phyloP scores from a whole-genome alignment of 1,140 invertebrate genomes.

The Bombus breviceps region DNA sequence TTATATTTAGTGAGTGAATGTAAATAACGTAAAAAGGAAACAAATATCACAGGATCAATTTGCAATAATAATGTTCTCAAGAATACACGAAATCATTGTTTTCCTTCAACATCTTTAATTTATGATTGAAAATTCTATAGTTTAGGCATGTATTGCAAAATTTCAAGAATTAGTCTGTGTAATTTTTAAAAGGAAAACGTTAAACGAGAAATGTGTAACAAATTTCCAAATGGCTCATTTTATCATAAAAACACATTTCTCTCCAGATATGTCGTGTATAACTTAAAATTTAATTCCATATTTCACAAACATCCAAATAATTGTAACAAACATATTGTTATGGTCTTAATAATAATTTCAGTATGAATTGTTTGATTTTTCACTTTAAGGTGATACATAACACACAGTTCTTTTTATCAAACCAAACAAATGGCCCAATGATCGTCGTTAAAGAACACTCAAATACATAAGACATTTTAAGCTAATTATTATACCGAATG shows the following conservation, averaged over 20 bases:
- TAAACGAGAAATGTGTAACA: conserved; percentile 48
- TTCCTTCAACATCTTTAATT: conserved; percentile 52
- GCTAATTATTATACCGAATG: conserved; percentile 31
- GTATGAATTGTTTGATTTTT: conserved; percentile 21
- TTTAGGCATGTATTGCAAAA: conserved; percentile 15
- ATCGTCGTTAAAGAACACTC: conserved; percentile 49
- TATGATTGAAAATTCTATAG: conserved; percentile 22
- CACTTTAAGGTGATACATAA: conserved; percentile 36
- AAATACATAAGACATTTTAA: conserved; percentile 47
- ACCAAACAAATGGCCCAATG: conserved; percentile 34
- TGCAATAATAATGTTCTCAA: conserved; percentile 60
- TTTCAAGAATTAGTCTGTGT: conserved; percentile 4
- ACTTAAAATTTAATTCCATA: conserved; percentile 53
- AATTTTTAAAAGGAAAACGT: conserved; percentile 56
- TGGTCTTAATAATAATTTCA: conserved; percentile 52
- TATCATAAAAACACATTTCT: conserved; percentile 49
- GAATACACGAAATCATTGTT: conserved; percentile 61
- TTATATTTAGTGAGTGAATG: background rate
- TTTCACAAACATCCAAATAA: conserved; percentile 28
- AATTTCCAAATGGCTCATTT: conserved; percentile 21
- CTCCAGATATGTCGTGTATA: conserved; percentile 39
- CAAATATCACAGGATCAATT: conserved; percentile 60
- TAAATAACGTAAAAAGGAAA: background rate
- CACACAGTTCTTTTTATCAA: conserved; percentile 41
- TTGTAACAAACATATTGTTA: conserved; percentile 39